phyloP scores from a whole-genome alignment of 2,113 vertebrate genomes.

The Gavialis gangeticus region DNA sequence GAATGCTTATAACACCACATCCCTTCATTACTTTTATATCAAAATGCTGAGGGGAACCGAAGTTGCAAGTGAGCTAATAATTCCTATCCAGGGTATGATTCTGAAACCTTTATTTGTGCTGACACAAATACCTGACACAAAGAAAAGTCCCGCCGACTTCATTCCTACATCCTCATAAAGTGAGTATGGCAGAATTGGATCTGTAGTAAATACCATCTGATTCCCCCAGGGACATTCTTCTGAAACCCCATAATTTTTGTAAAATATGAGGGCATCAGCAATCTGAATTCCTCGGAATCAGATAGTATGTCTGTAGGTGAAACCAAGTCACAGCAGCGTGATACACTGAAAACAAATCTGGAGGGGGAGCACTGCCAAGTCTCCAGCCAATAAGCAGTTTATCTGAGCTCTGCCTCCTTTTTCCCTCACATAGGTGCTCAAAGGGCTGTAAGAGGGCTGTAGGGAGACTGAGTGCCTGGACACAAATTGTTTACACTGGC shows the following conservation, averaged over 20 bases:
- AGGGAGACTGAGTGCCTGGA: too few relatives aligned
- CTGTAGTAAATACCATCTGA: not conserved
- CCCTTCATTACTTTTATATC: not conserved
- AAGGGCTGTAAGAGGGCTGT: not conserved
- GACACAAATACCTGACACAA: not conserved
- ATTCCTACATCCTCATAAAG: not conserved
- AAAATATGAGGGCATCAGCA: not conserved
- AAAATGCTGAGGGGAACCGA: not conserved
- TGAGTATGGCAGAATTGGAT: not conserved
- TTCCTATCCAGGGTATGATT: not conserved
- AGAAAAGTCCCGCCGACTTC: not conserved
- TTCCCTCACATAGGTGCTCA: not conserved
- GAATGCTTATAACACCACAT: not conserved
- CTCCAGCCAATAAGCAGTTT: not conserved
- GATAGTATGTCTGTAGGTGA: not conserved
- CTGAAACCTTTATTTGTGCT: not conserved
- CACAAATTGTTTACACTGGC: too few relatives aligned
- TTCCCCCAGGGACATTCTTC: not conserved
- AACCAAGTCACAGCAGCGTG: not conserved
- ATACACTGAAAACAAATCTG: not conserved
- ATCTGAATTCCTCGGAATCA: constrained; percentile 5
- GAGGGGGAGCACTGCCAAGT: not conserved
- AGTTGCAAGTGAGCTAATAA: not conserved
- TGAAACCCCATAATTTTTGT: not conserved
- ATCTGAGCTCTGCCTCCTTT: not conserved